Percentiles rank a stretch among this genome's conserved stretches.
Conservation (phyloP, 30 jellyfish, hydroid and myxozoan species). For the Phacellophora camtschatica region DNA sequence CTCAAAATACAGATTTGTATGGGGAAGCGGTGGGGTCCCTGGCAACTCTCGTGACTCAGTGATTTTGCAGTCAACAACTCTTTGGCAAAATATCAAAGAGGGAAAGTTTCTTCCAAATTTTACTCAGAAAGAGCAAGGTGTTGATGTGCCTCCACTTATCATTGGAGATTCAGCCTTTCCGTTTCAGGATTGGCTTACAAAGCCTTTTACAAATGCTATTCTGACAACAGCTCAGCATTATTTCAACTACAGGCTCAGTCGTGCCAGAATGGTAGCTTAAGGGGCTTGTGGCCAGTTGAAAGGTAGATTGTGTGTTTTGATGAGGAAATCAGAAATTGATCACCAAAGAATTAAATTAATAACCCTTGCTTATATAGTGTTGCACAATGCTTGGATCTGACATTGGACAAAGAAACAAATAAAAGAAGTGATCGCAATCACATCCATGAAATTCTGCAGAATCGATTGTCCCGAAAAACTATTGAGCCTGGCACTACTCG, state of each 20-base stretch:
- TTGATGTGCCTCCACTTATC: conserved; percentile 33
- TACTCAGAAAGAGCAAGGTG: background rate
- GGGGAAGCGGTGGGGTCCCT: conserved; percentile 78
- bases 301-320: conserved; percentile 19
- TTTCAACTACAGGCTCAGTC: conserved; percentile 60
- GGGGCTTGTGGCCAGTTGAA: conserved; percentile 43
- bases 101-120: conserved; percentile 42
- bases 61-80: conserved; percentile 51
- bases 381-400: conserved; percentile 47
- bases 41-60: conserved; percentile 58
- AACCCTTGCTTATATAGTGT: conserved; percentile 40
- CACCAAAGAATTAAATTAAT: background rate
- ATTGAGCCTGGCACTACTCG: background rate
- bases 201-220: conserved; percentile 60
- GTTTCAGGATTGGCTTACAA: conserved; percentile 19
- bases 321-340: conserved; percentile 23
- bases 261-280: conserved; percentile 58
- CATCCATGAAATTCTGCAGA: background rate
- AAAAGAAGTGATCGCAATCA: conserved; percentile 22
- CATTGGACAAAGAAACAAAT: conserved; percentile 28
- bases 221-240: conserved; percentile 24
- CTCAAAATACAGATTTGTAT: conserved; percentile 56
- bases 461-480: background rate
- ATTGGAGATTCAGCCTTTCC: conserved; percentile 58
- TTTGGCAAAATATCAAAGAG: conserved; percentile 27